Conservation (phyloP, 1,140 invertebrate genomes). For the Frieseomelitta varia region DNA sequence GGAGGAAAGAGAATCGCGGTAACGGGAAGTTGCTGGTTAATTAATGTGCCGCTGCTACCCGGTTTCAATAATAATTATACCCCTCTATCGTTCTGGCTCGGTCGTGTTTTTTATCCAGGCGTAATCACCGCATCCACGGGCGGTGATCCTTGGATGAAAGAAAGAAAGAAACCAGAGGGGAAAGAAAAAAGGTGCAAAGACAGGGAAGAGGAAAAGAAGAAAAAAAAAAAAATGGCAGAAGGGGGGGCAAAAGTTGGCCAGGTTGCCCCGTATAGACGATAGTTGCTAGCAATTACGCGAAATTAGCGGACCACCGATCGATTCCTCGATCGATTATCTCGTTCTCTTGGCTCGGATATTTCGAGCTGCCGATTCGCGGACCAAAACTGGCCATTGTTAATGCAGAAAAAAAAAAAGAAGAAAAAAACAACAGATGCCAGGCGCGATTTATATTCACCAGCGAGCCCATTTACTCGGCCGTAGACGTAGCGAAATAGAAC, state of each 20-base stretch:
- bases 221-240: neutral
- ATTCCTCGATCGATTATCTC: conserved; percentile 45
- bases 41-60: conserved; percentile 42
- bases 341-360: conserved; percentile 6
- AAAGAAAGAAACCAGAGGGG: neutral
- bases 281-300: conserved; percentile 50
- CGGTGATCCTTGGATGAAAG: conserved; percentile 24
- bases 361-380: conserved; percentile 30
- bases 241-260: neutral
- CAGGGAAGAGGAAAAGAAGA: neutral
- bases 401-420: too few relatives aligned
- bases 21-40: conserved; percentile 26
- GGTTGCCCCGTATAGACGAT: conserved; percentile 24
- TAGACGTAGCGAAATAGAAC: conserved; percentile 38
- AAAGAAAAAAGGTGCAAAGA: neutral
- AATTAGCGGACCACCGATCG: conserved; percentile 58
- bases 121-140: conserved; percentile 46
- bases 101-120: conserved; percentile 31
- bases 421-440: conserved; percentile 24
- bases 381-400: neutral
- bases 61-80: conserved; percentile 68
- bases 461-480: neutral
- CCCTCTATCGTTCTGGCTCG: neutral
- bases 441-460: conserved; percentile 37
- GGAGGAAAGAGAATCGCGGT: neutral